phyloP scores from a whole-genome alignment of 2,113 vertebrate genomes.

The Thryonomys swinderianus region DNA sequence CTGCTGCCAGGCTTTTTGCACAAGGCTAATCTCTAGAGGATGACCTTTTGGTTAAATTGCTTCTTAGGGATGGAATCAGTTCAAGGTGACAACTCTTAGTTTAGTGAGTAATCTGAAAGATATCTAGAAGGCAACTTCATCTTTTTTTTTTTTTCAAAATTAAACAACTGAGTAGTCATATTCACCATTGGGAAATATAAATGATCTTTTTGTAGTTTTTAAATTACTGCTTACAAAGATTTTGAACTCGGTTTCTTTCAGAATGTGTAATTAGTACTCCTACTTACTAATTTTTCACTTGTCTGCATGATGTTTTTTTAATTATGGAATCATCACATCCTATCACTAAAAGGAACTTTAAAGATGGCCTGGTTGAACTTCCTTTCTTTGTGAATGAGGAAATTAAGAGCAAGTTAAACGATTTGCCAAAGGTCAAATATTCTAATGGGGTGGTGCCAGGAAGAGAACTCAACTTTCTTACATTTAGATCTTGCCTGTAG shows the following conservation, averaged over 20 bases:
- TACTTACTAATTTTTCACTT: neutral
- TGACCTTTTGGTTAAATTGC: constrained; percentile 1
- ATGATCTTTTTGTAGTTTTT: neutral
- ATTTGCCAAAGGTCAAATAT: constrained; percentile 16
- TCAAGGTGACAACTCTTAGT: neutral
- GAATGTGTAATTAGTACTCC: neutral
- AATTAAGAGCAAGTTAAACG: constrained; percentile 37
- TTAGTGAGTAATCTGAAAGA: constrained; percentile 11
- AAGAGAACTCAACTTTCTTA: neutral
- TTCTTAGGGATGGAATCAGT: neutral
- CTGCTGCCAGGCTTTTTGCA: neutral
- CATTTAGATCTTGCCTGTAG: neutral
- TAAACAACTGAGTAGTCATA: neutral
- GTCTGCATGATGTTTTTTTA: constrained; percentile 18
- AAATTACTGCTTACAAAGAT: neutral
- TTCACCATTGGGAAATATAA: constrained; percentile 28
- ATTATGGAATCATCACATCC: constrained; percentile 15
- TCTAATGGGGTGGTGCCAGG: neutral
- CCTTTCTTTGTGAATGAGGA: constrained; percentile 61
- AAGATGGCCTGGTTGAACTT: constrained; percentile 47
- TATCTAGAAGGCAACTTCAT: neutral
- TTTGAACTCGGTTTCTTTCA: constrained; percentile 2
- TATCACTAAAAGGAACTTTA: constrained; percentile 43
- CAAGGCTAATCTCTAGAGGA: neutral
- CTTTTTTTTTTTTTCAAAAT: constrained; percentile 20